Base-by-base conservation (phyloP, 2,797 vertebrate species). In the Merluccius polli region DNA sequence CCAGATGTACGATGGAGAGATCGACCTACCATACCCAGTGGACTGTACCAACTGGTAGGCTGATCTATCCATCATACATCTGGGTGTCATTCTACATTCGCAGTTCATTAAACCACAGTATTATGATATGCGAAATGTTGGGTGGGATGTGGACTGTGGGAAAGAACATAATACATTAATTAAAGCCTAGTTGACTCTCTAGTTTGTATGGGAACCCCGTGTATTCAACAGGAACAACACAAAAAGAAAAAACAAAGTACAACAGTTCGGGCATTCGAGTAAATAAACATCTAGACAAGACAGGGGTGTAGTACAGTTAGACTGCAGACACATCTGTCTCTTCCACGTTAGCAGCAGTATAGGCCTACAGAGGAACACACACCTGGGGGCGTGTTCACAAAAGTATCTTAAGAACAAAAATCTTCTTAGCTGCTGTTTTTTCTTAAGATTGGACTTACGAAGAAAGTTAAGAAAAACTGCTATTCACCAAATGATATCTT, bases 331-430 rank as follows among this genome's bases (percentile, higher is more conserved):
- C 63, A 65, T 82, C 38, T 33, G 31, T 70, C 77, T 76, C 82
- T 82, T 41, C 85, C 83, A 89, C 27, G n/a, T 77, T 72, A 84
- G 80, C 85, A 85, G 77, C 78, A 87, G 85, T 85, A 75, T 86
- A n/a, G n/a, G n/a, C n/a, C n/a, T n/a, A 88, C 85, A 91, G 71
- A 75, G 78, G 30, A 70, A 86, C 84, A 84, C 81, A 75, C 86
- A 83, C 74, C 81, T 73, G 80, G 75, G 82, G 74, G n/a, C n/a
- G n/a, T n/a, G n/a, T n/a, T n/a, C n/a, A n/a, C n/a, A n/a, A n/a
- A n/a, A n/a, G n/a, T n/a, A n/a, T n/a, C n/a, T n/a, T n/a, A n/a
- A n/a, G n/a, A n/a, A n/a, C n/a, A n/a, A n/a, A n/a, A n/a, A n/a
- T n/a, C n/a, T n/a, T n/a, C n/a, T n/a, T n/a, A n/a, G n/a, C n/a